These are phyloP conservation scores for Metridium senile DNA, from an alignment of 92 coral and sea anemone genomes.

Conservation along the genomic window DNA sequence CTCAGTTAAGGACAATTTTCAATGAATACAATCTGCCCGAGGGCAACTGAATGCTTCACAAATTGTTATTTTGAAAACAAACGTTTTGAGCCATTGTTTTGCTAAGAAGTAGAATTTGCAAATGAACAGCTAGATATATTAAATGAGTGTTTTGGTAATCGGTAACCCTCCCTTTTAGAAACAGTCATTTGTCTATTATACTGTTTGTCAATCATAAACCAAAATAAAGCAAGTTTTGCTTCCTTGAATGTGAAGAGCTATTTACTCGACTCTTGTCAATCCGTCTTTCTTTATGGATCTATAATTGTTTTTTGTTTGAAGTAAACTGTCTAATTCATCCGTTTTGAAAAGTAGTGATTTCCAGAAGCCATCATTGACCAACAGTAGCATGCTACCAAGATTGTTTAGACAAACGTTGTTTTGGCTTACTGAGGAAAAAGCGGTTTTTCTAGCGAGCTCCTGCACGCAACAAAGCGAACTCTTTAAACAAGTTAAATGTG, in stretches of 20 bases:
- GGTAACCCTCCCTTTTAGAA: conserved; percentile 7
- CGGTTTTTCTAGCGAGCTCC: not conserved
- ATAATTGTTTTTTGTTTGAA: conserved; percentile 3
- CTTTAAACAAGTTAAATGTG: not conserved
- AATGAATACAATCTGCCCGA: not conserved
- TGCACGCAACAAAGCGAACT: not conserved
- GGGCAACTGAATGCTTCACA: conserved; percentile 8
- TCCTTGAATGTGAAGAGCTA: conserved; percentile 9
- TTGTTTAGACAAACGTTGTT: conserved; percentile 4
- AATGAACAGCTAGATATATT: conserved; percentile 16
- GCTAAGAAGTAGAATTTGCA: conserved; percentile 1
- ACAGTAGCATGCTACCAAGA: not conserved
- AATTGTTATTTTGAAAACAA: conserved; percentile 18
- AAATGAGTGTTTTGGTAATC: conserved; percentile 7
- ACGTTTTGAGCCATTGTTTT: conserved; percentile 3
- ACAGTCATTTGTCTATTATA: not conserved
- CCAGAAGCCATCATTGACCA: not conserved
- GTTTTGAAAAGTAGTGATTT: not conserved
- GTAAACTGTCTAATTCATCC: conserved; percentile 2
- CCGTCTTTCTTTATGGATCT: not conserved
- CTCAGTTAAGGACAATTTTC: conserved; percentile 4
- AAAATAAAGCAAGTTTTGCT: not conserved
- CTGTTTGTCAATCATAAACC: conserved; percentile 8
- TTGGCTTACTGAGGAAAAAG: not conserved
- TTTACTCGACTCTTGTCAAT: not conserved